Base-by-base conservation (phyloP, 1,140 invertebrate genomes). In the Ceratina australensis region DNA sequence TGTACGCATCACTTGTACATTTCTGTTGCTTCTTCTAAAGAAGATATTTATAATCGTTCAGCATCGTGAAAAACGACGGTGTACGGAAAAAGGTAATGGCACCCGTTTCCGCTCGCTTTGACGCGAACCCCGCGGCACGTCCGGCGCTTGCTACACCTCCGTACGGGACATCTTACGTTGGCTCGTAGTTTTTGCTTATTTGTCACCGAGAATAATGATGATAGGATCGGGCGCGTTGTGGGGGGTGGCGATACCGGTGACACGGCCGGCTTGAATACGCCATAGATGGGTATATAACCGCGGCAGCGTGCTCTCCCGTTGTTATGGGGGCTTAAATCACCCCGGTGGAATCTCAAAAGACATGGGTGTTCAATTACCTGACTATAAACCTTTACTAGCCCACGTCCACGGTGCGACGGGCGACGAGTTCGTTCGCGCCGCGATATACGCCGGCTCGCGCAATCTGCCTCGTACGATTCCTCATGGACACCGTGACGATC, bases 341-440 rank as follows among this genome's bases (percentile, higher is more conserved):
- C 79, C 76, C 72, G 71, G 60, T 83, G 82, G 82, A 85, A 80
- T 85, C 86, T 78, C 78, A 74, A 81, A 75, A 81, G 80, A 85
- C 84, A 85, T 77, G 84, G 86, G 87, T 89, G 87, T 89, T 89
- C 86, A 88, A 89, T 89, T 89, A 89, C 87, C 76, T 79, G 86
- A 81, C 82, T 87, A 81, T 89, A 89, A 89, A 89, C 84, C 84
- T 87, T 80, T 81, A 81, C 83, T 85, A 84, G 82, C 84, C 85
- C 75, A 86, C 84, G 78, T 78, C 79, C 78, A 80, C 72, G 54
- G 65, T 10, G 50, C 82, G 83, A 80, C 78, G 77, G 71, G 64
- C 77, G 63, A 84, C 82, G 82, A 83, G 82, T 80, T 61, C 33
- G 82, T 83, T 83, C 69, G 81, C 78, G 78, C 82, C 80, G 50